Evolutionary conservation across 1,140 invertebrate genomes (phyloP).

Genomic region (Drosophila pectinifera): DNA sequence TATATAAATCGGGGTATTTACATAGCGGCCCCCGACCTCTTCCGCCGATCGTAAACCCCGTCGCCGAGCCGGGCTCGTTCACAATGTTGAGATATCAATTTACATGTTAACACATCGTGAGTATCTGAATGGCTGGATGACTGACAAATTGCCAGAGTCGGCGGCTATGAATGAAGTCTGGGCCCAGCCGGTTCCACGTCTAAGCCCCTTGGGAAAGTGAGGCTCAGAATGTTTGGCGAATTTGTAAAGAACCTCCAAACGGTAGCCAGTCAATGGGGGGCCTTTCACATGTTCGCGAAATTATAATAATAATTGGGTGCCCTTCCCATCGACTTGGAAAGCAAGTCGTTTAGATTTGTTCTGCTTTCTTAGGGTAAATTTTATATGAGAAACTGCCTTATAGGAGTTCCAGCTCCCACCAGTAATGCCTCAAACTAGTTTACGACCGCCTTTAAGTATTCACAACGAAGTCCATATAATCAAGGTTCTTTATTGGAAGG

Average conservation of each 20-base stretch:
- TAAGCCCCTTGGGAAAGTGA: conserved; percentile 23
- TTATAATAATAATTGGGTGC: neutral
- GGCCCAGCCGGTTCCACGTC: conserved; percentile 8
- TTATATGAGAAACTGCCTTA: neutral
- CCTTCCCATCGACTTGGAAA: conserved; percentile 9
- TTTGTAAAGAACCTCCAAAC: conserved; percentile 4
- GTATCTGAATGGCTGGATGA: conserved; percentile 41
- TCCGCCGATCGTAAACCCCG: conserved; percentile 38
- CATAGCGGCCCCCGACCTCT: conserved; percentile 19
- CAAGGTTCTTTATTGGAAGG: conserved; percentile 25
- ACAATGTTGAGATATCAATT: conserved; percentile 68
- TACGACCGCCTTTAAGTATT: conserved; percentile 17
- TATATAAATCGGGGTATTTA: conserved; percentile 52
- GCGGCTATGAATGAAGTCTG: conserved; percentile 38
- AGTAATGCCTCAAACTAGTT: conserved; percentile 7
- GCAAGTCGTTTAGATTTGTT: neutral
- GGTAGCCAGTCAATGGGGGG: conserved; percentile 24
- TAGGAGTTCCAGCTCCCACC: neutral
- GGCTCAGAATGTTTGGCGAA: conserved; percentile 7
- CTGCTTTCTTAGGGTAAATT: neutral
- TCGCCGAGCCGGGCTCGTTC: conserved; percentile 25
- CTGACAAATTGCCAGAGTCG: conserved; percentile 62
- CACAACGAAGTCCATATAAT: conserved; percentile 8
- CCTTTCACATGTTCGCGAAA: conserved; percentile 4
- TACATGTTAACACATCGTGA: conserved; percentile 74